Base-by-base conservation (phyloP, 2,888 invertebrate genomes). In the Plutella xylostella region DNA sequence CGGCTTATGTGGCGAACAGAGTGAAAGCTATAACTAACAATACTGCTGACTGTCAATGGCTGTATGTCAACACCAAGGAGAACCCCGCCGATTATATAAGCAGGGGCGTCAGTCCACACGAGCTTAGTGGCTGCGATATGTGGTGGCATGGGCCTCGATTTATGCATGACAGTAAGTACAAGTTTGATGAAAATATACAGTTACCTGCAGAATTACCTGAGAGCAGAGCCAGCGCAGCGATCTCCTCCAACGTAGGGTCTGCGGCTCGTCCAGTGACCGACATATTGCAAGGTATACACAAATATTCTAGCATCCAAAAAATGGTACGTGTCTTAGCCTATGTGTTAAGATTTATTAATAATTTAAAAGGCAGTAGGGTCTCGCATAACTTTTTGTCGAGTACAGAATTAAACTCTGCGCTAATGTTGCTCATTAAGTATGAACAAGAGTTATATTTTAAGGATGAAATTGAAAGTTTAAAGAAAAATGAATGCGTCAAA, bases 1-100 rank as follows among this genome's bases (percentile, higher is more conserved):
- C 48, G n/a, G 45, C 49, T n/a, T 53, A 56, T 45, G 51, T 52
- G 4, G 49, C 51, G 9, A 54, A 54, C 34, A 50, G 53, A 34
- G 51, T 57, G 15, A 45, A 45, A 17, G 25, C 33, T 11, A 51
- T 55, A 17, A 9, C 5, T 5, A 11, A 48, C 19, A 25, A 45
- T 14, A 51, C 50, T 18, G 5, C 38, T 21, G 11, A 18, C n/a
- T 48, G 14, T 15, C 15, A 12, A 6, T 55, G 55, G 52, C 11
- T 18, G 3, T 48, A 48, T 39, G 45, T 51, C 11, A 35, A 14
- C 17, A 46, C 52, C 18, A 14, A 21, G 15, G 45, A 51, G 7
- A 49, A 49, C 28, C 18, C 35, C 7, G 35, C 35, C 19, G 35
- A 49, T 49, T 28, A 51, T 49, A 12, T 53, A 0, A 46, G 45